phyloP scores from a whole-genome alignment of 2,797 vertebrate species.

The Sardinella longiceps region DNA sequence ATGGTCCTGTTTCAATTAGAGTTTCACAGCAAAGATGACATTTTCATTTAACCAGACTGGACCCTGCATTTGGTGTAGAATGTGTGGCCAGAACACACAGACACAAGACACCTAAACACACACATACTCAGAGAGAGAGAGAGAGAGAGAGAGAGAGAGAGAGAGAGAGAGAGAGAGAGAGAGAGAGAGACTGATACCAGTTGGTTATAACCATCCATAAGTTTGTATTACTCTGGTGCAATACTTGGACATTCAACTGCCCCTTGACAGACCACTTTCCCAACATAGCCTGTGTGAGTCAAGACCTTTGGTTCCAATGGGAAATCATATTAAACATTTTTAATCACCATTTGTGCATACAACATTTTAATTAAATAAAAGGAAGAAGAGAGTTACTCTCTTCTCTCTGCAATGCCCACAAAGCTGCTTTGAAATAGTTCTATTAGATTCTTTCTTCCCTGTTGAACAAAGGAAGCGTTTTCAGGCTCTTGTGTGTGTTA shows the following conservation, averaged over 20 bases:
- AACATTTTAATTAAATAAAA: not conserved
- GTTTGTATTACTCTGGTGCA: not conserved
- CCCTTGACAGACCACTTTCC: not conserved
- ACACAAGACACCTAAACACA: not conserved
- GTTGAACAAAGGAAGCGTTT: not conserved
- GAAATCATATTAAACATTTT: not conserved
- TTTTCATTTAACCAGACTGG: not conserved
- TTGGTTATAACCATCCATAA: not conserved
- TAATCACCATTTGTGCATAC: not conserved
- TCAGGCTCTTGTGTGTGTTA: not conserved
- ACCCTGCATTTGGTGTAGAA: not conserved
- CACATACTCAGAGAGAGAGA: not conserved
- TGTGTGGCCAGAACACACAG: not conserved
- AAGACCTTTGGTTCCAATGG: not conserved
- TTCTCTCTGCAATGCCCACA: too few species aligned
- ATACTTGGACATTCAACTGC: not conserved
- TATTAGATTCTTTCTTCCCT: too few species aligned
- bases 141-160: too few species aligned
- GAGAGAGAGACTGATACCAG: too few species aligned
- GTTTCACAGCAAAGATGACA: not conserved
- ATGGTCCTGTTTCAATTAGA: too few species aligned
- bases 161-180: too few species aligned
- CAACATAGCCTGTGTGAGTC: not conserved
- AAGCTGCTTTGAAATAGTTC: too few species aligned
- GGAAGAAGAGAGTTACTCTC: too few species aligned